Conservation (phyloP, 2,888 invertebrate species). For the Diarsia brunnea region DNA sequence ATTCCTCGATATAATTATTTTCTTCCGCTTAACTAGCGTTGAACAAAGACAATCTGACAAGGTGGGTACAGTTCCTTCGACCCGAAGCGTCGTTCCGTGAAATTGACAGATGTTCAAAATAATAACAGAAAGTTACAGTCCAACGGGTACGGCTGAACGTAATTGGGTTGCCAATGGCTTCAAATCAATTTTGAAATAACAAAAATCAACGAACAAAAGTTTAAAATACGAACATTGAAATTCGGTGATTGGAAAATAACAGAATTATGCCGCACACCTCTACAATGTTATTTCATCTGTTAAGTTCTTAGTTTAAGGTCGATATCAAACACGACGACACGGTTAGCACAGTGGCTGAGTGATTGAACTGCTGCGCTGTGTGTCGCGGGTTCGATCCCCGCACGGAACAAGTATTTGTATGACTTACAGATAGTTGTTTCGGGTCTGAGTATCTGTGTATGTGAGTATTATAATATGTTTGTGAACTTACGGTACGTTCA, state of each 20-base stretch:
- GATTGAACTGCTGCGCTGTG: too few species aligned
- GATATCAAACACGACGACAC: too few species aligned
- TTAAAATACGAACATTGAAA: constrained; percentile 44
- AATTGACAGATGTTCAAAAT: constrained; percentile 85
- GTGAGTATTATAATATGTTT: too few species aligned
- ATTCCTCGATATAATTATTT: constrained; percentile 82
- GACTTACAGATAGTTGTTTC: too few species aligned
- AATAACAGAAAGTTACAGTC: constrained; percentile 80
- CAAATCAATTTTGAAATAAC: constrained; percentile 74
- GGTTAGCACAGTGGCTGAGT: too few species aligned
- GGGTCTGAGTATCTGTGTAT: too few species aligned
- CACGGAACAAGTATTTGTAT: too few species aligned
- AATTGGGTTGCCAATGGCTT: constrained; percentile 73
- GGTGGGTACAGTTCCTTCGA: constrained; percentile 76
- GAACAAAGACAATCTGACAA: constrained; percentile 81
- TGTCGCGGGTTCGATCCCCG: too few species aligned
- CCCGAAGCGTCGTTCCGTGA: constrained; percentile 79
- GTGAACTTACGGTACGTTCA: too few species aligned
- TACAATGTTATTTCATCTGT: constrained; percentile 26
- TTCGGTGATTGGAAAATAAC: constrained; percentile 49
- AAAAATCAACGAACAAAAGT: constrained; percentile 59
- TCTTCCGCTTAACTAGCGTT: constrained; percentile 82
- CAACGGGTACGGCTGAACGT: constrained; percentile 70
- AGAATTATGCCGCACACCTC: constrained; percentile 33
- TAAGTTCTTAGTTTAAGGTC: background rate